Conservation (phyloP, 2,888 invertebrate species). For the Dynastes tityus region DNA sequence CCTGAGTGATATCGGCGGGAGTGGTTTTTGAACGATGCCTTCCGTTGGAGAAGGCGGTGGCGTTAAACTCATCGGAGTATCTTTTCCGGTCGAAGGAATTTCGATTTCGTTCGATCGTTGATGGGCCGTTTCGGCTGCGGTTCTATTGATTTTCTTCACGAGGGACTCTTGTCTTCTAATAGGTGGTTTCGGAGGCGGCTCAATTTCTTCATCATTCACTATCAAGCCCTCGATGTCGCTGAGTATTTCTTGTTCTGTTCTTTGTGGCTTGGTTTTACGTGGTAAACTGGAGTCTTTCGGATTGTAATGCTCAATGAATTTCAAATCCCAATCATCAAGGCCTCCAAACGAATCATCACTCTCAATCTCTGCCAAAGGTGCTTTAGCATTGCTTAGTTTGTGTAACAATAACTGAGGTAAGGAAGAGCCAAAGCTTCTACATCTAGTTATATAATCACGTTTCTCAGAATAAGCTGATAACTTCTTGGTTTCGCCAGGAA, state of each 20-base stretch:
- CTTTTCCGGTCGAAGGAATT: slow-evolving; percentile 44
- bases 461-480: slow-evolving; percentile 49
- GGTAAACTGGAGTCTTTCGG: slow-evolving; percentile 69
- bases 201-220: slow-evolving; percentile 62
- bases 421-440: slow-evolving; percentile 71
- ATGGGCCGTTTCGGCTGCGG: slow-evolving; percentile 58
- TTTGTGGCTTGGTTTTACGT: slow-evolving; percentile 59
- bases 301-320: slow-evolving; percentile 70
- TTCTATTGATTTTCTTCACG: slow-evolving; percentile 63
- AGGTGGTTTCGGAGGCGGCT: slow-evolving; percentile 62
- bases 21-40: slow-evolving; percentile 48
- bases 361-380: slow-evolving; percentile 66
- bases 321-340: slow-evolving; percentile 72
- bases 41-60: slow-evolving; percentile 63
- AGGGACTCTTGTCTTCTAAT: slow-evolving; percentile 64
- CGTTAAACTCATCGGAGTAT: slow-evolving; percentile 56
- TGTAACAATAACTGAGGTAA: slow-evolving; percentile 69
- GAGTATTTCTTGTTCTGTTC: slow-evolving; percentile 61
- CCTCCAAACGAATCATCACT: slow-evolving; percentile 71
- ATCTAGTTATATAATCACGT: slow-evolving; percentile 68
- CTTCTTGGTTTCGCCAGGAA: slow-evolving; percentile 61
- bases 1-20: slow-evolving; percentile 34
- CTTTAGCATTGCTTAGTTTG: slow-evolving; percentile 65
- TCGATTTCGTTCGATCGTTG: slow-evolving; percentile 50
- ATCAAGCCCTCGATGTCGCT: slow-evolving; percentile 66